A percentile compares a stretch with the other conserved stretches of the same genome.
These are phyloP conservation scores for Sebastes nivosus DNA, from an alignment of 2,797 vertebrate species.

Conservation along the genomic window DNA sequence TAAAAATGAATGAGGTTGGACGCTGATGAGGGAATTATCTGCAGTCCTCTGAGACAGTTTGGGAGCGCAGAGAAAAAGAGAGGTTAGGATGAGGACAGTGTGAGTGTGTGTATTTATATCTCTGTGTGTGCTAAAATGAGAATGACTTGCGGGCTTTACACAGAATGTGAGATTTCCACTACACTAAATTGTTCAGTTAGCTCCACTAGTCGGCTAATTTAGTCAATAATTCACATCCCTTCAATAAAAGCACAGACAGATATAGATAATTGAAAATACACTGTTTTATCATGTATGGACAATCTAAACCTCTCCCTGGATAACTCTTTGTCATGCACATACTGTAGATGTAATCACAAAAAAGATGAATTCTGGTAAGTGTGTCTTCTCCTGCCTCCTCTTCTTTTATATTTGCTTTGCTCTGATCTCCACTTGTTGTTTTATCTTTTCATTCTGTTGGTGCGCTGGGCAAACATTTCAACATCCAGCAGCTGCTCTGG, in stretches of 20 bases:
- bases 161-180: constrained; percentile 24
- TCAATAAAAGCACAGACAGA: no score
- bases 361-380: neutral
- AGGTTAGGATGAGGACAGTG: constrained; percentile 20
- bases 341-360: neutral
- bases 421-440: constrained; percentile 50
- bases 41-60: constrained; percentile 38
- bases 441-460: constrained; percentile 29
- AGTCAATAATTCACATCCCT: neutral
- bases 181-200: constrained; percentile 13
- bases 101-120: neutral
- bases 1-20: constrained; percentile 38
- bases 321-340: neutral
- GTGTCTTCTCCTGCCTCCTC: neutral
- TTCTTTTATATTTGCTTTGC: neutral
- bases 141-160: constrained; percentile 1
- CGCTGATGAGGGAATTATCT: constrained; percentile 46
- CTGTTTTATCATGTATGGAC: neutral
- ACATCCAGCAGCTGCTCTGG: constrained; percentile 67
- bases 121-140: neutral
- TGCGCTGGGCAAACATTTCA: constrained; percentile 46
- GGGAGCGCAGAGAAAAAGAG: neutral
- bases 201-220: constrained; percentile 2
- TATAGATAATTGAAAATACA: neutral
- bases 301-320: neutral